Percentiles rank a stretch among this genome's conserved stretches.
Conservation (phyloP, 2,113 vertebrate genomes). For the Vimba vimba region DNA sequence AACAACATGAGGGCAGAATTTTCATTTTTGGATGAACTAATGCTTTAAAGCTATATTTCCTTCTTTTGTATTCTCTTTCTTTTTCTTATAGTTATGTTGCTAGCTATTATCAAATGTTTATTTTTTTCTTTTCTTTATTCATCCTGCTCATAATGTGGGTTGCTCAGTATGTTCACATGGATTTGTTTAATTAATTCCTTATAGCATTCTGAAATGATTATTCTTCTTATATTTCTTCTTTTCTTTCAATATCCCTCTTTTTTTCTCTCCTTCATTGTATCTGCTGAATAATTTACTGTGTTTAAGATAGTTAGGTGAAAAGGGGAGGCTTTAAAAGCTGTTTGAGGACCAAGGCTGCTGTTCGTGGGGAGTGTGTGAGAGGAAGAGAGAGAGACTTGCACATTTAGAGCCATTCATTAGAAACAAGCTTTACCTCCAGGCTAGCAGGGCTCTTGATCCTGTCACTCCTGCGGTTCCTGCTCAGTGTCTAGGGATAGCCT, state of each 20-base stretch:
- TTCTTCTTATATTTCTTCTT: neutral
- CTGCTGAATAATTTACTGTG: constrained; percentile 25
- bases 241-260: neutral
- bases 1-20: neutral
- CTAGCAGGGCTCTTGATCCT: neutral
- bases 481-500: constrained; percentile 20
- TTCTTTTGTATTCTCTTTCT: neutral
- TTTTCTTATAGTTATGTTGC: neutral
- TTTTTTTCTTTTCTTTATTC: neutral
- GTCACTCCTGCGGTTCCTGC: neutral
- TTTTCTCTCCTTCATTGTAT: neutral
- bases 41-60: neutral
- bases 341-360: neutral
- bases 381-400: neutral
- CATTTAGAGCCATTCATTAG: neutral
- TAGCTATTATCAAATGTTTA: neutral
- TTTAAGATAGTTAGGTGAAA: constrained; percentile 30
- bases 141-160: neutral
- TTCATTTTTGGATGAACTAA: neutral
- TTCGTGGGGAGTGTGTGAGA: neutral
- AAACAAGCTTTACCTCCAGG: neutral
- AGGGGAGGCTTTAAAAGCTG: constrained; percentile 10
- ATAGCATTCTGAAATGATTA: neutral
- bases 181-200: neutral
- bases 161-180: neutral